Percentiles rank a stretch among this genome's conserved stretches.
These are phyloP conservation scores for Vulpes vulpes DNA, from an alignment of 2,113 vertebrate species.

Conservation along the genomic window DNA sequence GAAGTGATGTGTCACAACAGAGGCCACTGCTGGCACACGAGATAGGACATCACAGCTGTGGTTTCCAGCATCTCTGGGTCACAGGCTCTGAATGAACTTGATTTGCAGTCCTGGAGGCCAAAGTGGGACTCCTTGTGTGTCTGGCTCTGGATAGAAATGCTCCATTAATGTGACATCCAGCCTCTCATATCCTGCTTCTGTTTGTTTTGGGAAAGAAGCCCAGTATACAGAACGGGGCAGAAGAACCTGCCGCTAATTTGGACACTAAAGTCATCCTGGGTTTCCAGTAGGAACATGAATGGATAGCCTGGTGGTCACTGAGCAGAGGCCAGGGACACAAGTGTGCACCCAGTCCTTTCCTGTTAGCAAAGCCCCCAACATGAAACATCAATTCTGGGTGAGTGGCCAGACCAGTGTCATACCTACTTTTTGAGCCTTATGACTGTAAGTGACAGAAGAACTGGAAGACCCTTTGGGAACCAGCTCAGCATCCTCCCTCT, in stretches of 20 bases:
- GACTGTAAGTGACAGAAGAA: too few species aligned
- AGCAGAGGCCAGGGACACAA: not conserved
- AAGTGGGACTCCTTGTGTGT: not conserved
- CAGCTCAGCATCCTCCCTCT: rapidly evolving
- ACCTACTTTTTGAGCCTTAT: not conserved
- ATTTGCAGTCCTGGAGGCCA: not conserved
- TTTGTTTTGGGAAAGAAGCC: not conserved
- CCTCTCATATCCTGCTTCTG: not conserved
- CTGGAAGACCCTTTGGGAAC: rapidly evolving
- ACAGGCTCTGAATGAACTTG: not conserved
- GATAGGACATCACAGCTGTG: not conserved
- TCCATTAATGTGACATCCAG: not conserved
- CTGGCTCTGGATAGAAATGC: not conserved
- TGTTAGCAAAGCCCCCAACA: rapidly evolving
- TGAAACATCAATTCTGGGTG: not conserved
- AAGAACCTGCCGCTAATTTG: not conserved
- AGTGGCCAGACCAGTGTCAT: not conserved
- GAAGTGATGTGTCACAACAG: not conserved
- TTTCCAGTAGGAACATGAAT: not conserved
- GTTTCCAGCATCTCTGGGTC: not conserved
- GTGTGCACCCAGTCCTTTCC: rapidly evolving
- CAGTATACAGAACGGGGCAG: not conserved
- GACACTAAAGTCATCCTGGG: not conserved
- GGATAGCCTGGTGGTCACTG: not conserved
- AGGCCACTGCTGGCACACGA: not conserved